A percentile compares a stretch with the other conserved stretches of the same genome.
phyloP scores from a whole-genome alignment of 64 coral and sea anemone species.

The Porites lutea region DNA sequence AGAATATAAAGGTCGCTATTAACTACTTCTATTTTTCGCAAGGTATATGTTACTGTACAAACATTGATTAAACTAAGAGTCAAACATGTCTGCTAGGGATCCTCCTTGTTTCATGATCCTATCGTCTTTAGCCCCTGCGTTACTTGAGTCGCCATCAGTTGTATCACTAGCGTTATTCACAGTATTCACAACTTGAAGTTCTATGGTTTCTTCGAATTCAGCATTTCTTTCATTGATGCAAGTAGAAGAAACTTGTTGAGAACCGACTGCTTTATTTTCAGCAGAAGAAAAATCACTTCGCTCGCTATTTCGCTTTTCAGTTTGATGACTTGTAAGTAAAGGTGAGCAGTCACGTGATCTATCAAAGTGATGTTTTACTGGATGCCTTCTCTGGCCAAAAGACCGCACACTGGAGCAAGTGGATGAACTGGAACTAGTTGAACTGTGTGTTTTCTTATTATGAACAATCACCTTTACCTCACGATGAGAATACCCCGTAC shows the following conservation, averaged over 20 bases:
- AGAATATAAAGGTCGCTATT: too few species aligned
- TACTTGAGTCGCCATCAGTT: not conserved
- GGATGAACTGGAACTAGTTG: constrained; percentile 16
- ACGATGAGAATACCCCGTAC: not conserved
- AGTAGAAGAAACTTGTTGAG: not conserved
- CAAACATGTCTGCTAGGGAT: constrained; percentile 38
- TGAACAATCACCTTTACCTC: constrained; percentile 47
- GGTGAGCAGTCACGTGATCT: not conserved
- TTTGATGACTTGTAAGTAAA: not conserved
- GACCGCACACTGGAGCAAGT: constrained; percentile 32
- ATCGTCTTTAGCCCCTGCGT: not conserved
- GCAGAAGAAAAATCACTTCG: not conserved
- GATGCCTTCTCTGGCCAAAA: not conserved
- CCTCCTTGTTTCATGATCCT: not conserved
- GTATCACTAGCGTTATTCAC: not conserved
- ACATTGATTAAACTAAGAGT: not conserved
- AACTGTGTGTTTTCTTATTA: not conserved
- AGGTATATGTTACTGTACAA: too few species aligned
- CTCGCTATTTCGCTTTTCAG: not conserved
- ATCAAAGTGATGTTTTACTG: not conserved
- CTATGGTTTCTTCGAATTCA: not conserved
- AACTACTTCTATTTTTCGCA: too few species aligned
- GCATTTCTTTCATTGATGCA: not conserved
- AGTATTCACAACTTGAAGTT: not conserved
- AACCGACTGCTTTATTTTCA: not conserved